phyloP scores from a whole-genome alignment of 2,113 vertebrate species.

The Pluvianellus socialis region DNA sequence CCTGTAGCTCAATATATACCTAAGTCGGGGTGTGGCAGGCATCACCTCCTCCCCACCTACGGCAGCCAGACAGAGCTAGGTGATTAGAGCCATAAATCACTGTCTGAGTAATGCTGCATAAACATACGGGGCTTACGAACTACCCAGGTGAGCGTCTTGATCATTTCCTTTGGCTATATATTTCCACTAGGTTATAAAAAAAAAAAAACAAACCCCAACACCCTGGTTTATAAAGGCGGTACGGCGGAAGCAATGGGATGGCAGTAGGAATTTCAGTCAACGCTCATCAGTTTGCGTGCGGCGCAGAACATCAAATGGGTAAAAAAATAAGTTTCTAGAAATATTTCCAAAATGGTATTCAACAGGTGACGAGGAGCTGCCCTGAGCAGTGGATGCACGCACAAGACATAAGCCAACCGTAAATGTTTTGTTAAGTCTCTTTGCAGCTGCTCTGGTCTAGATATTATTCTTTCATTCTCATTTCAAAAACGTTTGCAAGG shows the following conservation, averaged over 20 bases:
- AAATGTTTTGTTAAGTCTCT: background rate
- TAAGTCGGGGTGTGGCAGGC: conserved; percentile 66
- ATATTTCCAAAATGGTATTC: background rate
- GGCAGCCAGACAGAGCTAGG: conserved; percentile 71
- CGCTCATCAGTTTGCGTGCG: background rate
- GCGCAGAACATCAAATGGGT: background rate
- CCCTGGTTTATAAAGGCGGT: background rate
- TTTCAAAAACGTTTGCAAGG: background rate
- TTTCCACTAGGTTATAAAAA: conserved; percentile 5
- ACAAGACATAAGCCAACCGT: background rate
- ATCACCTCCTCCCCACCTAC: conserved; percentile 70
- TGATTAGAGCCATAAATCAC: conserved; percentile 73
- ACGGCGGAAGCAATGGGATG: background rate
- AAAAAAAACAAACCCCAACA: background rate
- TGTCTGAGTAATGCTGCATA: conserved; percentile 81
- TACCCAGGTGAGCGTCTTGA: conserved; percentile 27
- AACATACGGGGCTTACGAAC: conserved; percentile 21
- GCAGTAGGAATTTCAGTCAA: background rate
- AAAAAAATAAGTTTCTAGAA: background rate
- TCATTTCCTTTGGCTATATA: conserved; percentile 53
- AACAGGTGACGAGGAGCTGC: background rate
- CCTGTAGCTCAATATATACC: conserved; percentile 58
- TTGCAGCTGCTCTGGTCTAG: background rate
- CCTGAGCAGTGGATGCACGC: background rate
- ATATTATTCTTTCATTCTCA: background rate